phyloP scores from a whole-genome alignment of 2,113 vertebrate species.

The Columba livia region DNA sequence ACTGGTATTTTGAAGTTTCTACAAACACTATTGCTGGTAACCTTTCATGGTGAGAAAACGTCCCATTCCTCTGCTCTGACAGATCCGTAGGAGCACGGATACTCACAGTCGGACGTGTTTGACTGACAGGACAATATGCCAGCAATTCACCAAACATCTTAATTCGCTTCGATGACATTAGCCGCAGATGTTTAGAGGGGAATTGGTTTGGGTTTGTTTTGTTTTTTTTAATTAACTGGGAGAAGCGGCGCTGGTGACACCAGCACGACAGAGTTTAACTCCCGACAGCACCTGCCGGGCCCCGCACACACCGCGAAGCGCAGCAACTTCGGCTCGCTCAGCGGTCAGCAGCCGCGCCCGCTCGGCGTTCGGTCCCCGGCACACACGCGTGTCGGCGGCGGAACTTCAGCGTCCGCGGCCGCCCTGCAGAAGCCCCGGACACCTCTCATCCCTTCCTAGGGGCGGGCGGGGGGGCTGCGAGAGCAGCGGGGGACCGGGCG shows the following conservation, averaged over 20 bases:
- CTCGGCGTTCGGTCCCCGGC: rapidly evolving
- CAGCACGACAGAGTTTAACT: rapidly evolving
- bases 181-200: background rate
- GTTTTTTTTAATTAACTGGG: background rate
- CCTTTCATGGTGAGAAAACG: background rate
- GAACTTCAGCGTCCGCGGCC: too few relatives aligned
- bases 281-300: background rate
- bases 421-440: background rate
- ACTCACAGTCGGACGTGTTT: background rate
- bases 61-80: rapidly evolving
- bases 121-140: rapidly evolving
- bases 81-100: rapidly evolving
- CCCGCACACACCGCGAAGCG: background rate
- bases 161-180: background rate
- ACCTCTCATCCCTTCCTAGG: background rate
- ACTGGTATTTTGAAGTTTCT: background rate
- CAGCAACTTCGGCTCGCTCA: rapidly evolving
- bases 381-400: too few relatives aligned
- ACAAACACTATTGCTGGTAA: background rate
- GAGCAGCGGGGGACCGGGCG: too few relatives aligned
- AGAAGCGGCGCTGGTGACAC: background rate
- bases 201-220: background rate
- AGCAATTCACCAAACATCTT: background rate
- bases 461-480: background rate
- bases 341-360: background rate